A percentile compares a stretch with the other conserved stretches of the same genome.
Evolutionary conservation across 2,888 invertebrate genomes (phyloP).

Genomic region (Ophion slaviceki): DNA sequence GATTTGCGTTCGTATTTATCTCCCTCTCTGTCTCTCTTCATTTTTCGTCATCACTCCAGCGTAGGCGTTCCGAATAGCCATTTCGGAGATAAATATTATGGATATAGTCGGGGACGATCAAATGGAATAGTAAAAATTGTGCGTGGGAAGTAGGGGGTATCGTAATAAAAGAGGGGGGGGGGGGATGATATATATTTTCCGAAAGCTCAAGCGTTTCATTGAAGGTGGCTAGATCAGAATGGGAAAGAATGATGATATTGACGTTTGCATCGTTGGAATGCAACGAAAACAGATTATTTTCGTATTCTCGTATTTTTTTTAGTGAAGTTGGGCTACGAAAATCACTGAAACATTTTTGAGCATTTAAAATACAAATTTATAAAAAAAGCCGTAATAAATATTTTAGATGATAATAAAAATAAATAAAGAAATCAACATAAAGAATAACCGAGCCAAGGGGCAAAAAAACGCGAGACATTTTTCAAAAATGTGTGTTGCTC

Average conservation of each 20-base stretch:
- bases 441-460: background rate
- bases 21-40: background rate
- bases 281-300: no score
- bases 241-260: background rate
- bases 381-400: no score
- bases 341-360: no score
- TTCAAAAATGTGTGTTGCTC: no score
- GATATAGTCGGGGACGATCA: conserved; percentile 9
- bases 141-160: conserved; percentile 26
- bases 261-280: no score
- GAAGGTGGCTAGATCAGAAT: background rate
- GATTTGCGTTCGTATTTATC: conserved; percentile 10
- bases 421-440: no score
- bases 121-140: conserved; percentile 32
- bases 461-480: no score
- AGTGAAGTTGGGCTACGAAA: no score
- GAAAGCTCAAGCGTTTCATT: background rate
- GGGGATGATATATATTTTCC: conserved; percentile 9
- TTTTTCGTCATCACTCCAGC: conserved; percentile 20
- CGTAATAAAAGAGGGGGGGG: background rate
- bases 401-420: no score
- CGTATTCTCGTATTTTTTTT: no score
- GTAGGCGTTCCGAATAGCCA: conserved; percentile 37
- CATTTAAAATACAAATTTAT: no score
- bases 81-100: conserved; percentile 44